Conservation (phyloP, 2,888 invertebrate species). For the Hemicrepidius hirtus region DNA sequence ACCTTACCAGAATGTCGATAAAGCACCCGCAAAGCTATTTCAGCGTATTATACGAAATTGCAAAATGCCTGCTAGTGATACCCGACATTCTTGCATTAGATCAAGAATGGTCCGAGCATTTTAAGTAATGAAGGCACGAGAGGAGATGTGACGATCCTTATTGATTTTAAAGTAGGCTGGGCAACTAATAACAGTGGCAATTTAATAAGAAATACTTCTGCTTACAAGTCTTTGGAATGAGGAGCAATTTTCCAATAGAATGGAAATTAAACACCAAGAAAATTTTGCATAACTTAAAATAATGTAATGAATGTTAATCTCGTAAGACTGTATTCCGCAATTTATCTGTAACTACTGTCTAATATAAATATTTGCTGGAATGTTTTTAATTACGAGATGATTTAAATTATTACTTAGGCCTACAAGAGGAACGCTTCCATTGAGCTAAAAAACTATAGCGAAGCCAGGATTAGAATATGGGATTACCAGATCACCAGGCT, state of each 20-base stretch:
- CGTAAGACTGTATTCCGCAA: too few relatives aligned
- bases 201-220: constrained; percentile 14
- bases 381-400: too few relatives aligned
- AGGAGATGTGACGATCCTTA: not conserved
- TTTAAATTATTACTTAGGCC: too few relatives aligned
- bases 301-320: too few relatives aligned
- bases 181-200: constrained; percentile 19
- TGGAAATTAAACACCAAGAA: not conserved
- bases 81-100: constrained; percentile 6
- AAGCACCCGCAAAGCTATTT: not conserved
- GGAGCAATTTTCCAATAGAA: not conserved
- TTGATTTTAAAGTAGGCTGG: constrained; percentile 8
- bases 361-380: too few relatives aligned
- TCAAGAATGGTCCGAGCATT: not conserved
- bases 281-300: not conserved
- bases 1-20: constrained; percentile 11
- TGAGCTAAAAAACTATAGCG: too few relatives aligned
- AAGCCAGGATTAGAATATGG: too few relatives aligned
- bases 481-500: too few relatives aligned
- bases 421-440: too few relatives aligned
- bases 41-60: constrained; percentile 13
- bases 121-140: not conserved
- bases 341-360: not conserved
- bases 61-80: constrained; percentile 14
- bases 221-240: not conserved